These are phyloP conservation scores for Ganaspis brasiliensis DNA, from an alignment of 2,888 invertebrate species.

Conservation along the genomic window DNA sequence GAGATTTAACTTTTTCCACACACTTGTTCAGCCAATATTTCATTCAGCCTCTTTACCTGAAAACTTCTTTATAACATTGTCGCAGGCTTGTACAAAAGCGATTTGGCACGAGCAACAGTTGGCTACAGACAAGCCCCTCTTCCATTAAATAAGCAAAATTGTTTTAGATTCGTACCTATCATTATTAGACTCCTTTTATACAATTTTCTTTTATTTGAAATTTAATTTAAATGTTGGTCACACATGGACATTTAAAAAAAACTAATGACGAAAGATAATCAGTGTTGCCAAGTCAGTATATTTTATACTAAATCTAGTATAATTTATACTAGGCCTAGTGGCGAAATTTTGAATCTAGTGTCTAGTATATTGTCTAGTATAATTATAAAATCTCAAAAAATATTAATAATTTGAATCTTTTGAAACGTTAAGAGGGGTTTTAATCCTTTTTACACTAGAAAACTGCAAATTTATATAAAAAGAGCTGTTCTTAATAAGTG, in stretches of 20 bases:
- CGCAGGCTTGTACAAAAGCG: constrained; percentile 60
- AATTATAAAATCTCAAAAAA: too few relatives aligned
- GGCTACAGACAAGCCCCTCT: constrained; percentile 70
- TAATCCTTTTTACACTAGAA: too few relatives aligned
- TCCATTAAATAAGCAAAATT: constrained; percentile 72
- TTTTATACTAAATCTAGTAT: too few relatives aligned
- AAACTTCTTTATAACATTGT: constrained; percentile 69
- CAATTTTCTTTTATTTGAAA: background rate
- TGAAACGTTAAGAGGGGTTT: too few relatives aligned
- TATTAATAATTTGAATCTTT: too few relatives aligned
- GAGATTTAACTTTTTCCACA: background rate
- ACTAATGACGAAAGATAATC: too few relatives aligned
- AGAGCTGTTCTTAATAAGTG: too few relatives aligned
- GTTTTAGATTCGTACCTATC: constrained; percentile 51
- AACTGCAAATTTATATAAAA: too few relatives aligned
- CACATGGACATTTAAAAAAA: background rate
- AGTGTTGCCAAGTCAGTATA: too few relatives aligned
- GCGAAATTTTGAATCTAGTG: too few relatives aligned
- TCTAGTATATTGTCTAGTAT: too few relatives aligned
- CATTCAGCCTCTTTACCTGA: constrained; percentile 64
- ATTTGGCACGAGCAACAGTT: constrained; percentile 71
- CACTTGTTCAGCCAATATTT: background rate
- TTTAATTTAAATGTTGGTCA: background rate
- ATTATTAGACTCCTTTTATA: background rate
- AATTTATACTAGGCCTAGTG: too few relatives aligned